Percentiles rank a stretch among this genome's conserved stretches.
phyloP scores from a whole-genome alignment of 2,888 invertebrate species.

The Drosophila basisetae region DNA sequence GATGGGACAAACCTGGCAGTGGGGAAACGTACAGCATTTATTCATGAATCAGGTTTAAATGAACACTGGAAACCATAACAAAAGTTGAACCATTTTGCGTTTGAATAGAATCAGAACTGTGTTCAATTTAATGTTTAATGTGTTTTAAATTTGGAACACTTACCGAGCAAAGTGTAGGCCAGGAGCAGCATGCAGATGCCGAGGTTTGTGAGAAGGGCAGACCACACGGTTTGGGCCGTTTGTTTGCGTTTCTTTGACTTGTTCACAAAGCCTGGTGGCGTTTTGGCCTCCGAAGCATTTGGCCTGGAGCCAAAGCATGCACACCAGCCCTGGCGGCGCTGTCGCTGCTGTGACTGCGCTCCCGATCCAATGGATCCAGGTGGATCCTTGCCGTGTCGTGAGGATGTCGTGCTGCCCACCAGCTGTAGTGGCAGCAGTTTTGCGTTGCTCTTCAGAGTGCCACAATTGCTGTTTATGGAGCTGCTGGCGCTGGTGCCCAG shows the following conservation, averaged over 20 bases:
- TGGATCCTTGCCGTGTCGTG: conserved; percentile 48
- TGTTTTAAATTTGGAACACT: not conserved
- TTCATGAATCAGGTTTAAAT: not conserved
- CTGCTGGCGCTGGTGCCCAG: conserved; percentile 40
- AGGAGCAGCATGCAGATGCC: conserved; percentile 93
- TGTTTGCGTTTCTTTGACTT: conserved; percentile 72
- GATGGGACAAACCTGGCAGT: not conserved
- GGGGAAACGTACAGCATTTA: not conserved
- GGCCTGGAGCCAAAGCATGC: conserved; percentile 58
- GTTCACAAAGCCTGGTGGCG: conserved; percentile 64
- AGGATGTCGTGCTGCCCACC: conserved; percentile 43
- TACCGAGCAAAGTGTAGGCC: conserved; percentile 90
- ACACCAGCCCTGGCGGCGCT: conserved; percentile 67
- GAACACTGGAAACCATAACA: too few relatives aligned
- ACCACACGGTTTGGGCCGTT: conserved; percentile 85
- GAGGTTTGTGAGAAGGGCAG: conserved; percentile 92
- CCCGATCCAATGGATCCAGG: conserved; percentile 25
- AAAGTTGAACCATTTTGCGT: too few relatives aligned
- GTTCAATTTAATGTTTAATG: not conserved
- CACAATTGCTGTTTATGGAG: conserved; percentile 63
- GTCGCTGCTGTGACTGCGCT: conserved; percentile 57
- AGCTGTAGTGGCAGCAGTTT: conserved; percentile 70
- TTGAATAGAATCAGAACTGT: not conserved
- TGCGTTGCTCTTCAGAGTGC: conserved; percentile 78
- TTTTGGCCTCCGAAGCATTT: conserved; percentile 48